Conservation (phyloP, 2,888 invertebrate genomes). For the Folsomia candida region DNA sequence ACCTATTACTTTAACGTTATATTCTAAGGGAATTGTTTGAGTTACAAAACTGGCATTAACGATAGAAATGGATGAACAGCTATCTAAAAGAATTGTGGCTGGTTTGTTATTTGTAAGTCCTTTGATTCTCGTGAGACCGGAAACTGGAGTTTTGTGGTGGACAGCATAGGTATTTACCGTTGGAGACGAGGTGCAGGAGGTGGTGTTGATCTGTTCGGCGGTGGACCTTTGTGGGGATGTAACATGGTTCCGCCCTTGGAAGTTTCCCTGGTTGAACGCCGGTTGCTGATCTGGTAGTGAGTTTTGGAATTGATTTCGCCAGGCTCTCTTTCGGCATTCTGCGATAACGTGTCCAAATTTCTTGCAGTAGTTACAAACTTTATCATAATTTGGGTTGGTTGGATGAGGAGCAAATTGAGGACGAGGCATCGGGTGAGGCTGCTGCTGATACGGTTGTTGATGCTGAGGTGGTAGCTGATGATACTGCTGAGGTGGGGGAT, state of each 20-base stretch:
- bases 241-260: background rate
- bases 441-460: too few relatives aligned
- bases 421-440: too few relatives aligned
- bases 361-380: too few relatives aligned
- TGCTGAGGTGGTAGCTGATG: too few relatives aligned
- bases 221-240: background rate
- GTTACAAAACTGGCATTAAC: background rate
- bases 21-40: background rate
- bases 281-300: too few relatives aligned
- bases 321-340: too few relatives aligned
- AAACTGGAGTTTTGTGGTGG: background rate
- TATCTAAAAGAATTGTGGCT: background rate
- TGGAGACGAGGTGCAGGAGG: background rate
- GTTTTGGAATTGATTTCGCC: too few relatives aligned
- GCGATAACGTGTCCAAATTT: too few relatives aligned
- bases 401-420: too few relatives aligned
- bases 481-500: too few relatives aligned
- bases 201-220: background rate
- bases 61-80: background rate
- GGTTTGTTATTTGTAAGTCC: background rate
- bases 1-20: background rate
- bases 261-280: too few relatives aligned
- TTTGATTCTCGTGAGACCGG: background rate
- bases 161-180: background rate
- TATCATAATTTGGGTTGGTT: too few relatives aligned